These are phyloP conservation scores for Hirtodrosophila confusa DNA, from an alignment of 2,888 invertebrate genomes.

Conservation along the genomic window DNA sequence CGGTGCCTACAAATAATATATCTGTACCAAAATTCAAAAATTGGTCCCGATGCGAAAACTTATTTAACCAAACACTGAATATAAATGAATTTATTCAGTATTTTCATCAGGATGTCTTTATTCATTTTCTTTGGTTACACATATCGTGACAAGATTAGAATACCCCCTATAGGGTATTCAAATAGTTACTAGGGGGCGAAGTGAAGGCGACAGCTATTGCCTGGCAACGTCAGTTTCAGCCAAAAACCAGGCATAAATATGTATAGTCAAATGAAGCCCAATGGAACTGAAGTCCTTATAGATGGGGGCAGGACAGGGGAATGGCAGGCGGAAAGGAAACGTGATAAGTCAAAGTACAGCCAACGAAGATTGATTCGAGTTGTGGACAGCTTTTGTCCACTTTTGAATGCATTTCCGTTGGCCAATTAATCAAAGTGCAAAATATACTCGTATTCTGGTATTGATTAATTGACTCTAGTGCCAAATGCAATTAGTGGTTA, in stretches of 20 bases:
- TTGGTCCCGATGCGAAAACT: no score
- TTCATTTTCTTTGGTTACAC: no score
- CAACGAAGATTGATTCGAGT: conserved; percentile 76
- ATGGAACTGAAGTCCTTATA: conserved; percentile 8
- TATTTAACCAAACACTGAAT: no score
- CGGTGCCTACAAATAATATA: no score
- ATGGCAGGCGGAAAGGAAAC: conserved; percentile 15
- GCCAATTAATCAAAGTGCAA: conserved; percentile 68
- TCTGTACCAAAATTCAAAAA: no score
- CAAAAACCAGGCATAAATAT: conserved; percentile 16
- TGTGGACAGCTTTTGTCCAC: conserved; percentile 60
- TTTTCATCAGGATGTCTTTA: no score
- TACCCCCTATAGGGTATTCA: neutral
- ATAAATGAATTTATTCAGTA: no score
- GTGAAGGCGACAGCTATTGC: conserved; percentile 39
- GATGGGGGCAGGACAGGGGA: neutral
- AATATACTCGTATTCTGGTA: conserved; percentile 46
- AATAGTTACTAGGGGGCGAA: no score
- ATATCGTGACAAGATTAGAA: no score
- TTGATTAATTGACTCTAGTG: conserved; percentile 69
- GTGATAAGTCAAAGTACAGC: conserved; percentile 51
- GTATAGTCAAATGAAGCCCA: conserved; percentile 25
- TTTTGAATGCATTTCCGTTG: conserved; percentile 57
- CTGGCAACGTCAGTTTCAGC: conserved; percentile 30
- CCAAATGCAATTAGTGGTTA: conserved; percentile 70